Conservation (phyloP, 2,113 vertebrate genomes). For the Motacilla alba region DNA sequence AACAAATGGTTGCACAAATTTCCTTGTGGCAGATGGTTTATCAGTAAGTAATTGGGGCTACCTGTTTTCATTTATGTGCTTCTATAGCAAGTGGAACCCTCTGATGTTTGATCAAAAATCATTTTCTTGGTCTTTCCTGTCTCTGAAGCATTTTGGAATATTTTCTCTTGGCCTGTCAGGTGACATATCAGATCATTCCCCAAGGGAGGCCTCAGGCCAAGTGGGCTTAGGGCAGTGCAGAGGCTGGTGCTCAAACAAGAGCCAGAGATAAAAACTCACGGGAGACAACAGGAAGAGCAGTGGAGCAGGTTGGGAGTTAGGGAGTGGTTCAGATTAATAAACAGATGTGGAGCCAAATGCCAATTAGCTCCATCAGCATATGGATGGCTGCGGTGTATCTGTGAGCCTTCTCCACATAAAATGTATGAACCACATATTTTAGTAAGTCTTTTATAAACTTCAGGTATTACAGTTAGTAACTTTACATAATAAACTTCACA, state of each 20-base stretch:
- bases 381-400: not conserved
- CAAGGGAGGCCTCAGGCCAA: not conserved
- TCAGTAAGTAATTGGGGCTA: not conserved
- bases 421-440: not conserved
- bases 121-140: not conserved
- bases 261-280: not conserved
- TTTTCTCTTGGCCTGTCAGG: not conserved
- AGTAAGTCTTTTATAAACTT: constrained; percentile 28
- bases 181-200: not conserved
- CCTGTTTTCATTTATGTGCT: not conserved
- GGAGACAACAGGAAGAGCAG: not conserved
- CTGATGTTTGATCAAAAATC: not conserved
- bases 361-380: not conserved
- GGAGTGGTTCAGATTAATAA: not conserved
- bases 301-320: not conserved
- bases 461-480: not conserved
- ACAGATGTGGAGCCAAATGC: not conserved
- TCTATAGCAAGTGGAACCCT: not conserved
- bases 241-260: not conserved
- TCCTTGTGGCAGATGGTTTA: not conserved
- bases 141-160: not conserved
- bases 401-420: not conserved
- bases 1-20: not conserved
- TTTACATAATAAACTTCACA: constrained; percentile 33
- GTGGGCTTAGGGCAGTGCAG: not conserved